Evolutionary conservation across 2,113 vertebrate genomes (phyloP).

Genomic region (Pachyramphus minor): DNA sequence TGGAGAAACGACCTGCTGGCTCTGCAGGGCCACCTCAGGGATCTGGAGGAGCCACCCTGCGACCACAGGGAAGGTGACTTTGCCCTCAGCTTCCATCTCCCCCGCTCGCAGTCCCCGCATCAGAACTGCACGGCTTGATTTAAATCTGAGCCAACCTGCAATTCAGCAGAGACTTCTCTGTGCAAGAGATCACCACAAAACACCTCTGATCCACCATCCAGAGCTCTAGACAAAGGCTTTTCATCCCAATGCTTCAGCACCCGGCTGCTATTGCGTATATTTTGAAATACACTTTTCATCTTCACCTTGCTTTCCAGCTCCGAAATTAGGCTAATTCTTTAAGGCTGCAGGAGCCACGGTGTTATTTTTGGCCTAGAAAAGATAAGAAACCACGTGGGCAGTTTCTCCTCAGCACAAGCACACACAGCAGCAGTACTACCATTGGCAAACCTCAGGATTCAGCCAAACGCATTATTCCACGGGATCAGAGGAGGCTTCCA

Average conservation of each 20-base stretch:
- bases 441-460: neutral
- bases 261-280: neutral
- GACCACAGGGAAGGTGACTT: neutral
- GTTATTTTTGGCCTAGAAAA: conserved; percentile 27
- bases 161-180: neutral
- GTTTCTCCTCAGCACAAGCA: neutral
- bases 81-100: neutral
- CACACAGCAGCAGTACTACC: neutral
- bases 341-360: neutral
- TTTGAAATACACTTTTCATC: neutral
- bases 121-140: accelerated
- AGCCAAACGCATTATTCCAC: neutral
- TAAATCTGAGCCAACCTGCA: neutral
- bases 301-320: neutral
- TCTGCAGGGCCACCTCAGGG: neutral
- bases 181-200: neutral
- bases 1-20: neutral
- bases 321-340: conserved; percentile 5
- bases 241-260: neutral
- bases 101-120: accelerated
- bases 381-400: neutral
- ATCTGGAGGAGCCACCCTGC: neutral
- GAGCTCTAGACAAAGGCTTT: neutral
- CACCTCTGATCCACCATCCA: neutral
- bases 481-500: neutral